phyloP scores from a whole-genome alignment of 2,797 vertebrate genomes.

The Cygnus olor region DNA sequence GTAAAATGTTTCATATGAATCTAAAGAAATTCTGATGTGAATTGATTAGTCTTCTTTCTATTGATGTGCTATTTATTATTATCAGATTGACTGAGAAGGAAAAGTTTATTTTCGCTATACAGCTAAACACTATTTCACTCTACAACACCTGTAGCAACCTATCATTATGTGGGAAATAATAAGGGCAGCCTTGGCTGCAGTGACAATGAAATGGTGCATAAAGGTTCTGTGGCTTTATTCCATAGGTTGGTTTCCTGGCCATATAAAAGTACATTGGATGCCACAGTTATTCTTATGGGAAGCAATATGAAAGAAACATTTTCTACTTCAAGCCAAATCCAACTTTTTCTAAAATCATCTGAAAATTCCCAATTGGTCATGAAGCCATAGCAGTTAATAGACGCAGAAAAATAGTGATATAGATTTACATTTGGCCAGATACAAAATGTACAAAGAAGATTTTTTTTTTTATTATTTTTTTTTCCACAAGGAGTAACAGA shows the following conservation, averaged over 20 bases:
- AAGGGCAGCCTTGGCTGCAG: not conserved
- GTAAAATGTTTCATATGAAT: not conserved
- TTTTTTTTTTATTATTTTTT: not conserved
- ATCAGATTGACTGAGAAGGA: conserved; percentile 1
- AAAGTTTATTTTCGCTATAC: not conserved
- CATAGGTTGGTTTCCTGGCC: not conserved
- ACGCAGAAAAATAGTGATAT: not conserved
- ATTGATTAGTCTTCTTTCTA: not conserved
- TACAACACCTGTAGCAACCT: not conserved
- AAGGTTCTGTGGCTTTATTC: not conserved
- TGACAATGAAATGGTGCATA: not conserved
- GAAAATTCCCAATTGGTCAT: not conserved
- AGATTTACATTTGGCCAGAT: not conserved
- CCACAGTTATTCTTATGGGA: not conserved
- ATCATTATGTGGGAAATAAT: not conserved
- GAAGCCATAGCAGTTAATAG: not conserved
- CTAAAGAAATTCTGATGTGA: not conserved
- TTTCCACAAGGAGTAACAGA: conserved; percentile 30
- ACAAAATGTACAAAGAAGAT: not conserved
- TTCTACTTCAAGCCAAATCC: not conserved
- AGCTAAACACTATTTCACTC: not conserved
- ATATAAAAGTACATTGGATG: not conserved
- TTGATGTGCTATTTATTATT: not conserved
- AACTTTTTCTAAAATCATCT: not conserved
- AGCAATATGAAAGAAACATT: not conserved